These are phyloP conservation scores for Pseudorectes ferrugineus DNA, from an alignment of 2,113 vertebrate species.

Conservation along the genomic window DNA sequence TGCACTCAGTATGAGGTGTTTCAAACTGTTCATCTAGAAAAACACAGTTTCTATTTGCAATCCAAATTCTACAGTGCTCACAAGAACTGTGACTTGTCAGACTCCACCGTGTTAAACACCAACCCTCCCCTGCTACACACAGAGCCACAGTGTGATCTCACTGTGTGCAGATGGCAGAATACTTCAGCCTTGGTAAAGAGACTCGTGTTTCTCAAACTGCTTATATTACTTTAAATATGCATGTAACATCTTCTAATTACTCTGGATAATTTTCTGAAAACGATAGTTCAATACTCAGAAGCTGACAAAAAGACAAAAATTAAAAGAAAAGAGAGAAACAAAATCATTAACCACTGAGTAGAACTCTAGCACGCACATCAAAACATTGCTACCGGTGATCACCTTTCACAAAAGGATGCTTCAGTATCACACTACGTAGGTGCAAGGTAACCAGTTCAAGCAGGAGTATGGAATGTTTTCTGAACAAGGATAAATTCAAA, in stretches of 20 bases:
- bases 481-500: neutral
- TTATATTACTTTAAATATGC: neutral
- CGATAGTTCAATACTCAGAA: neutral
- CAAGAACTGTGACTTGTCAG: neutral
- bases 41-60: neutral
- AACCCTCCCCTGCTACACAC: neutral
- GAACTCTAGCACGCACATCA: neutral
- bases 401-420: neutral
- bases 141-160: neutral
- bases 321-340: neutral
- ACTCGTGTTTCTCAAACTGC: neutral
- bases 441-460: neutral
- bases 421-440: neutral
- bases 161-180: neutral
- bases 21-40: neutral
- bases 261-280: neutral
- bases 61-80: neutral
- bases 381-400: neutral
- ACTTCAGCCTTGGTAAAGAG: neutral
- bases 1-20: neutral
- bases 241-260: neutral
- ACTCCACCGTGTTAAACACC: neutral
- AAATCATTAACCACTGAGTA: neutral
- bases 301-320: neutral
- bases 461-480: neutral